Base-by-base conservation (phyloP, 1,140 invertebrate genomes). In the Bombus superbus region DNA sequence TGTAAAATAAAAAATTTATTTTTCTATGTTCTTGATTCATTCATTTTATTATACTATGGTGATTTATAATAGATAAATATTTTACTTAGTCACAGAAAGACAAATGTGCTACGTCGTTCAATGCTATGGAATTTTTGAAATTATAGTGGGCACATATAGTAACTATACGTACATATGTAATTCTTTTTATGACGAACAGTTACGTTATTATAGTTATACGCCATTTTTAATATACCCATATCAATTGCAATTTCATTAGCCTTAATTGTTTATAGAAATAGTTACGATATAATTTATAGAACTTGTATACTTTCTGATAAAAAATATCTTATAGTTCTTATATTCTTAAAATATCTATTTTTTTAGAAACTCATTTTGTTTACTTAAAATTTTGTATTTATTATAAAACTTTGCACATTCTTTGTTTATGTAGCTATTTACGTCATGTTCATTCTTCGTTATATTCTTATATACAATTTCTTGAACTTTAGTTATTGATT, bases 1-100 rank as follows among this genome's bases (percentile, higher is more conserved):
- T 97, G 95, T n/a, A 78, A 66, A 57, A 86, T 9, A 87, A 15
- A 88, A 75, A 77, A 40, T 35, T 5, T 80, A 28, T 0, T 0
- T 47, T 42, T 64, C 8, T 42, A 68, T 25, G 28, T 68, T 32
- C 42, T 22, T n/a, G 15, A 9, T 10, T 18, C 10, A 57, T 28
- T 57, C 8, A 13, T 75, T 77, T 10, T 62, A 53, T 32, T n/a
- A 42, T 42, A 40, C 5, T 66, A 35, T 35, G 10, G 22, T 53
- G 5, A 53, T 53, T 5, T 22, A 22, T 53, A 53, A 53, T 22
- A 53, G 18, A 22, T 53, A 18, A 53, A 53, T 18, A 53, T 53
- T 53, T 53, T 53, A 53, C 47, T 53, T 53, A 8, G 5, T 53
- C 6, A 1, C 18, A 6, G 6, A 53, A 53, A 53, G 18, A 53